These are phyloP conservation scores for Nerophis ophidion DNA, from an alignment of 2,113 vertebrate species.

Conservation along the genomic window DNA sequence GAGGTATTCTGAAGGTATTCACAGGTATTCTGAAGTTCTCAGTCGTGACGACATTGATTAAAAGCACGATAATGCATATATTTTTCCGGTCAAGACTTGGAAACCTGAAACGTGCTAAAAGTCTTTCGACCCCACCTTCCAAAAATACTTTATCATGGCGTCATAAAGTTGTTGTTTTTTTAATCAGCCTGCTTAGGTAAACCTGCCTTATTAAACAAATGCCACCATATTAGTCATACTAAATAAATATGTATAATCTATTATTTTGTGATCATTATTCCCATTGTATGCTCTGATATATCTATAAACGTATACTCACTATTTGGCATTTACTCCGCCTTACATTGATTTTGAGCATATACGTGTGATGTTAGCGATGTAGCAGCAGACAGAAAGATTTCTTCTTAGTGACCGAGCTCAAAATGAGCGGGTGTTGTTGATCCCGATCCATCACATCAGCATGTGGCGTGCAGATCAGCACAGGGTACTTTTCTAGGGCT, in stretches of 20 bases:
- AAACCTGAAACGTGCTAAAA: no score
- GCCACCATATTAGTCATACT: constrained; percentile 25
- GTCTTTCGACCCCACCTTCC: no score
- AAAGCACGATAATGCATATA: no score
- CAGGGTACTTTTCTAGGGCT: constrained; percentile 64
- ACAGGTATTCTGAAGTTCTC: no score
- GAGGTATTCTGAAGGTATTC: no score
- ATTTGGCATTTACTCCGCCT: constrained; percentile 55
- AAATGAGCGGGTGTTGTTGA: constrained; percentile 17
- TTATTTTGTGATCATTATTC: constrained; percentile 26
- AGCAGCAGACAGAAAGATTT: constrained; percentile 50
- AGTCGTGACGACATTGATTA: no score
- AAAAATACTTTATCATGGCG: no score
- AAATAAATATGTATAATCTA: constrained; percentile 33
- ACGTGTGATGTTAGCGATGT: constrained; percentile 58
- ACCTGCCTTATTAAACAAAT: constrained; percentile 34
- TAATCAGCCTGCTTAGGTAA: constrained; percentile 8
- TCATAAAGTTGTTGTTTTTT: no score
- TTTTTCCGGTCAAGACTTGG: no score
- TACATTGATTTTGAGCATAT: constrained; percentile 49
- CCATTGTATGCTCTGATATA: constrained; percentile 41
- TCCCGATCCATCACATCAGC: constrained; percentile 30
- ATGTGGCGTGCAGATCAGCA: constrained; percentile 52
- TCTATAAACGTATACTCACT: constrained; percentile 32
- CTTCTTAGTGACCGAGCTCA: constrained; percentile 39